Conservation (phyloP, 2,888 invertebrate genomes). For the Malthinus flaveolus region DNA sequence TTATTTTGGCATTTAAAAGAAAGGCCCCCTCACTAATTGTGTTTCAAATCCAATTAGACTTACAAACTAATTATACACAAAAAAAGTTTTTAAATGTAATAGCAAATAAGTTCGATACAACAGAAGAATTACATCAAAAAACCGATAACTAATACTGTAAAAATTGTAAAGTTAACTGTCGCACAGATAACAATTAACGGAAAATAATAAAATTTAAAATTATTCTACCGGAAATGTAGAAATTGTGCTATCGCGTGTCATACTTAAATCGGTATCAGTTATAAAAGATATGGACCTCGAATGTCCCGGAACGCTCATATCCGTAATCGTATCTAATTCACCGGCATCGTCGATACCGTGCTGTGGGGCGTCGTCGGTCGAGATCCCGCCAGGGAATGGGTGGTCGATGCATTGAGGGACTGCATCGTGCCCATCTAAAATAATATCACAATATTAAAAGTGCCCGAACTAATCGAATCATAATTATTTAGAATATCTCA, state of each 20-base stretch:
- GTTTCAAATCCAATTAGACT: too few relatives aligned
- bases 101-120: too few relatives aligned
- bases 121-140: too few relatives aligned
- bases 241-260: slow-evolving; percentile 35
- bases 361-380: slow-evolving; percentile 90
- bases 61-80: too few relatives aligned
- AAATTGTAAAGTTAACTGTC: too few relatives aligned
- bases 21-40: too few relatives aligned
- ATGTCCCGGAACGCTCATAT: slow-evolving; percentile 29
- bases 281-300: slow-evolving; percentile 46
- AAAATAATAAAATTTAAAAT: not conserved
- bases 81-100: too few relatives aligned
- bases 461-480: not conserved
- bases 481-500: slow-evolving; percentile 28
- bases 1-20: too few relatives aligned
- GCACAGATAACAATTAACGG: too few relatives aligned
- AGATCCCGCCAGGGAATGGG: slow-evolving; percentile 85
- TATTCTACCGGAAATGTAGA: slow-evolving; percentile 36
- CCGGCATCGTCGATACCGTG: slow-evolving; percentile 87
- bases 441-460: not conserved
- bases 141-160: too few relatives aligned
- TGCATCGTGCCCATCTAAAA: slow-evolving; percentile 87
- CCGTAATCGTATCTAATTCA: slow-evolving; percentile 55
- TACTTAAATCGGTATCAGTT: slow-evolving; percentile 33
- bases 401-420: slow-evolving; percentile 79